These are phyloP conservation scores for Hippocampus zosterae DNA, from an alignment of 2,113 vertebrate genomes.

Conservation along the genomic window DNA sequence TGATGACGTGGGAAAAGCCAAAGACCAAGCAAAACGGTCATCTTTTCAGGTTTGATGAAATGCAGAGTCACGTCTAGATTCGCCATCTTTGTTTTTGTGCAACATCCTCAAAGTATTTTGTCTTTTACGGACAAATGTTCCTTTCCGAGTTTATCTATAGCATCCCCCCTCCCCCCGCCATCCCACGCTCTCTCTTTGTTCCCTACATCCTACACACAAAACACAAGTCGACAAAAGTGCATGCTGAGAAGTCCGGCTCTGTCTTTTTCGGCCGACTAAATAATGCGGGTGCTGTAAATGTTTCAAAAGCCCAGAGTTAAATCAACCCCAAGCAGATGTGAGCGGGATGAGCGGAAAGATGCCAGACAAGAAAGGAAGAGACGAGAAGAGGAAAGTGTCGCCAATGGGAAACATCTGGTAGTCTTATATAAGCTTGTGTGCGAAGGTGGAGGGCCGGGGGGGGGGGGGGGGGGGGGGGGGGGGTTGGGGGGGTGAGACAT, in stretches of 20 bases:
- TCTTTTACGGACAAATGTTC: background rate
- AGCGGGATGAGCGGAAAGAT: conserved; percentile 28
- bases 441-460: background rate
- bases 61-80: too few species aligned
- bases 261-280: conserved; percentile 33
- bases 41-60: too few species aligned
- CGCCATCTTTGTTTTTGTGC: too few species aligned
- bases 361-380: background rate
- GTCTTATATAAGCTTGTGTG: conserved; percentile 27
- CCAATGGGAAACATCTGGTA: conserved; percentile 61
- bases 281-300: conserved; percentile 58
- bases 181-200: conserved; percentile 5
- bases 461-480: conserved; percentile 20
- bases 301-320: conserved; percentile 44
- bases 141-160: background rate
- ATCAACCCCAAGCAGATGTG: conserved; percentile 10
- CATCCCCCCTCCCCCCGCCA: background rate
- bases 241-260: conserved; percentile 24
- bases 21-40: background rate
- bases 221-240: conserved; percentile 2
- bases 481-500: conserved; percentile 17
- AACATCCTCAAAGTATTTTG: too few species aligned
- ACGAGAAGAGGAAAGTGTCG: conserved; percentile 26
- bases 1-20: background rate
- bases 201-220: conserved; percentile 14